Conservation (phyloP, 2,113 vertebrate genomes). For the Dromaius novaehollandiae region DNA sequence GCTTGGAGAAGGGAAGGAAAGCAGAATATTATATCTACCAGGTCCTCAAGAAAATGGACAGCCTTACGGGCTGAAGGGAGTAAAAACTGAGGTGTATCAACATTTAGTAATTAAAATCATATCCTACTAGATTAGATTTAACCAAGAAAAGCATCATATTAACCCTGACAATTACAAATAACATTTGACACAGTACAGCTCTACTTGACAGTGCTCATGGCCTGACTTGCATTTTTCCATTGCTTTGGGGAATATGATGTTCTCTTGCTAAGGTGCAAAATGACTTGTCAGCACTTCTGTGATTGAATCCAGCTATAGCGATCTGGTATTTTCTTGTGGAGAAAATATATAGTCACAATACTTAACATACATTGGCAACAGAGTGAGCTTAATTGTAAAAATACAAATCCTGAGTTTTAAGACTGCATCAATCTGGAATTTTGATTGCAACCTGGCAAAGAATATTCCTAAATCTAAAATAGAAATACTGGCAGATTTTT, state of each 20-base stretch:
- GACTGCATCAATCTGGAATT: background rate
- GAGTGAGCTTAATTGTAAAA: background rate
- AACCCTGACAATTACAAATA: background rate
- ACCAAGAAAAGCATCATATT: background rate
- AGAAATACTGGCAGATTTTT: background rate
- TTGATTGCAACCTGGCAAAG: background rate
- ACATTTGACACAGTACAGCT: background rate
- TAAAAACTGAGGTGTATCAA: background rate
- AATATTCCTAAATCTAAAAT: background rate
- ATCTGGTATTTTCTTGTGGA: background rate
- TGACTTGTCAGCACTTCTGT: background rate
- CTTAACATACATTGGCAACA: background rate
- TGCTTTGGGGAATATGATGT: constrained; percentile 12
- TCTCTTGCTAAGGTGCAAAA: background rate
- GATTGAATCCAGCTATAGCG: background rate
- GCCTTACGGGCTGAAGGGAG: background rate
- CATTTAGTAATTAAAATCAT: background rate
- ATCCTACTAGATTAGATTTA: background rate
- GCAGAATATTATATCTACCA: background rate
- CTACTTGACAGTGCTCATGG: background rate
- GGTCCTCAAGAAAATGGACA: background rate
- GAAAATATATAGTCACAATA: background rate
- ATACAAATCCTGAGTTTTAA: background rate
- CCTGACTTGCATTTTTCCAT: background rate
- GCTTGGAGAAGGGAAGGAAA: background rate